Conservation (phyloP, 2,797 vertebrate genomes). For the Sciaenops ocellatus region DNA sequence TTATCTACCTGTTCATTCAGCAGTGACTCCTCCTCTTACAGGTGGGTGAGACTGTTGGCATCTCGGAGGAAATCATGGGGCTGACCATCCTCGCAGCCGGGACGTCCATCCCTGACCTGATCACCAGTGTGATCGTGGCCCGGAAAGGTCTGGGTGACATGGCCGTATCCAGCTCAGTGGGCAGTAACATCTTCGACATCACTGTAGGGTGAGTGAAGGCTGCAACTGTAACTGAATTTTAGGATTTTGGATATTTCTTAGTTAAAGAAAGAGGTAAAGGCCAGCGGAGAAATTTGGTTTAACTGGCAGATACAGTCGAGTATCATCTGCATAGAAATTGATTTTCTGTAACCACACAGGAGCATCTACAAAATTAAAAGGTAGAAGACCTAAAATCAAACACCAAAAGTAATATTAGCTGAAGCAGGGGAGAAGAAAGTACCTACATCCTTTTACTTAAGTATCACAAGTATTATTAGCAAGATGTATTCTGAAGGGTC, state of each 20-base stretch:
- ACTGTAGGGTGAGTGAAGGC: slow-evolving; percentile 78
- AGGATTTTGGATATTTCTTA: background rate
- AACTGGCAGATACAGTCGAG: background rate
- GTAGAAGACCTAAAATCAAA: background rate
- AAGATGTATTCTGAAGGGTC: no score
- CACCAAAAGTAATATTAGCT: no score
- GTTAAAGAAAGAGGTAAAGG: background rate
- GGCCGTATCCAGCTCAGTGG: slow-evolving; percentile 96
- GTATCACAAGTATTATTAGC: no score
- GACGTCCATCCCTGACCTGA: slow-evolving; percentile 96
- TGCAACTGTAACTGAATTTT: background rate
- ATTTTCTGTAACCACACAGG: background rate
- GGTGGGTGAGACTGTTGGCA: slow-evolving; percentile 95
- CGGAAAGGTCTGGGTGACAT: slow-evolving; percentile 95
- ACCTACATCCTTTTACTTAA: no score
- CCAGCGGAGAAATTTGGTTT: background rate
- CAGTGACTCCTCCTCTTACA: slow-evolving; percentile 46
- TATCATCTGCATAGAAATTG: background rate
- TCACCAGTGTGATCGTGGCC: slow-evolving; percentile 96
- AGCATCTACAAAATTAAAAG: background rate
- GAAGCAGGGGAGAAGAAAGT: no score
- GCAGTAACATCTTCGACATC: slow-evolving; percentile 97
- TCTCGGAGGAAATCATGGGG: slow-evolving; percentile 97
- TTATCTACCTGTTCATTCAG: no score
- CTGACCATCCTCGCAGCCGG: slow-evolving; percentile 95